Base-by-base conservation (phyloP, 1,140 invertebrate genomes). In the Brachionus rubens region DNA sequence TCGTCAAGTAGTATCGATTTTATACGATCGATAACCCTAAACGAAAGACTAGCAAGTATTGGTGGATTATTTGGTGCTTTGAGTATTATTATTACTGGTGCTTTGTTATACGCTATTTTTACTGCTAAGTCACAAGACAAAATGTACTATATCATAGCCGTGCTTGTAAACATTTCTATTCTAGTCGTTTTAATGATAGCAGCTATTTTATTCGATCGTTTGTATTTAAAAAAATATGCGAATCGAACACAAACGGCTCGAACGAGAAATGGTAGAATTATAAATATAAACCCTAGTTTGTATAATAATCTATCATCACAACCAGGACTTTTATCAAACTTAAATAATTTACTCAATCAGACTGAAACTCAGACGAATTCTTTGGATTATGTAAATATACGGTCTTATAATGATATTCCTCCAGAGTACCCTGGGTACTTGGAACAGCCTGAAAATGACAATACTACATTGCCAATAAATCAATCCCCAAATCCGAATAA, bases 151-250 rank as follows among this genome's bases (percentile, higher is more conserved):
- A 43, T 65, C 24, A 65, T 65, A 19, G 59, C 59, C 14, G 59
- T 65, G 7, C 59, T 65, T 65, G 36, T 65, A 65, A 65, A 65
- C 43, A 65, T 65, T 43, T 65, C 59, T 43, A 43, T 65, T 43
- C 19, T 65, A 65, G 59, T 65, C 33, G 43, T 65, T 43, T 65
- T 65, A 24, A 65, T 65, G 59, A 36, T 65, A 30, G 59, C 59
- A n/a, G 59, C 59, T 1, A 65, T 65, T n/a, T n/a, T 65, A 21
- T 65, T 65, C 16, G 59, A 65, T 43, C 16, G 59, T 7, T 65
- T 65, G 5, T 65, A 65, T n/a, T 43, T 65, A 24, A 65, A 65
- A 65, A 65, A 65, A 65, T 24, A 43, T 28, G 14, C 59, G 7
- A 41, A 43, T 14, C 5, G 36, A 41, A 41, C 36, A 28, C 40